Percentiles rank a stretch among this genome's conserved stretches.
Conservation (phyloP, 2,113 vertebrate species). For the Cebus imitator region DNA sequence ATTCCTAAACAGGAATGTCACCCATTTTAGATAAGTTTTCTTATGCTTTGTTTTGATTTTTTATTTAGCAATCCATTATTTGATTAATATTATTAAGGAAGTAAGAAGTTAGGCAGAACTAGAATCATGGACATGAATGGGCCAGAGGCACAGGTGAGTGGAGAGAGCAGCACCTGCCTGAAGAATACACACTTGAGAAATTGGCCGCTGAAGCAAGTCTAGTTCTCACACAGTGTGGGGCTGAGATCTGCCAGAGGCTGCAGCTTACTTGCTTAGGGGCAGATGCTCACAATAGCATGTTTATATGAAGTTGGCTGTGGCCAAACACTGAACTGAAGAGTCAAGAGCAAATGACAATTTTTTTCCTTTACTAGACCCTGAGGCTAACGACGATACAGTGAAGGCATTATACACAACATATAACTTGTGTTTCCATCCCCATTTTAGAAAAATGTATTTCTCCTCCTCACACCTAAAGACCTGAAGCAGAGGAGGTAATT, state of each 20-base stretch:
- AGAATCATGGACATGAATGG: not conserved
- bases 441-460: not conserved
- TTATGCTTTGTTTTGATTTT: not conserved
- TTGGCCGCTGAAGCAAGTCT: rapidly evolving
- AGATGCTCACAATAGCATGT: rapidly evolving
- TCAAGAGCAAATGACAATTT: not conserved
- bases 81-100: not conserved
- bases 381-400: not conserved
- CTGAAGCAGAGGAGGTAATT: not conserved
- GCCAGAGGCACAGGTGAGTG: not conserved
- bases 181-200: not conserved
- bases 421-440: not conserved
- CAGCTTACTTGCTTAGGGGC: not conserved
- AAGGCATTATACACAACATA: not conserved
- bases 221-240: not conserved
- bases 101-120: not conserved
- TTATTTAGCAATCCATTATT: not conserved
- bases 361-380: not conserved
- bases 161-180: not conserved
- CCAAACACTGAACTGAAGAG: not conserved
- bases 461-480: not conserved
- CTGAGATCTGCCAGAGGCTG: not conserved
- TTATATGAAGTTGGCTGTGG: not conserved
- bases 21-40: not conserved
- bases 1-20: not conserved